phyloP scores from a whole-genome alignment of 2,888 invertebrate species.

The Caenorhabditis becei region DNA sequence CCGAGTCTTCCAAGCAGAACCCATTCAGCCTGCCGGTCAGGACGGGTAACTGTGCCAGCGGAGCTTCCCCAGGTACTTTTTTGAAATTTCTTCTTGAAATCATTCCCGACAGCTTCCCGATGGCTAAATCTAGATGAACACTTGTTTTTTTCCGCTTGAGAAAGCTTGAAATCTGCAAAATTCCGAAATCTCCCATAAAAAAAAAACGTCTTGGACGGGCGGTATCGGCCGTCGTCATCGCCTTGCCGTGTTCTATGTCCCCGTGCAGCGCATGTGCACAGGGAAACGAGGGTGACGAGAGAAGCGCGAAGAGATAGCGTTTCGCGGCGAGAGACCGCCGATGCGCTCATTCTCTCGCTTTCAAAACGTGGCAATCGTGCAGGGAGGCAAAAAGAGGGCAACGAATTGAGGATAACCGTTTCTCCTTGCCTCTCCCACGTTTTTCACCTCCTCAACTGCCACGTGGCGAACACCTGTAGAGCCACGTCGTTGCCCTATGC shows the following conservation, averaged over 20 bases:
- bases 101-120: not conserved
- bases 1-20: slow-evolving; percentile 73
- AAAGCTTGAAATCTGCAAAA: not conserved
- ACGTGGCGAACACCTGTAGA: slow-evolving; percentile 8
- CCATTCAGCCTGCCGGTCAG: slow-evolving; percentile 78
- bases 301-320: slow-evolving; percentile 27
- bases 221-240: slow-evolving; percentile 2
- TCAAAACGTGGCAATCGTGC: slow-evolving; percentile 44
- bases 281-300: slow-evolving; percentile 14
- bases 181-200: not conserved
- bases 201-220: slow-evolving; percentile 9
- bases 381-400: not conserved
- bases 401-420: slow-evolving; percentile 3
- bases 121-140: not conserved
- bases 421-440: not conserved
- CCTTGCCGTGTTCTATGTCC: slow-evolving; percentile 15
- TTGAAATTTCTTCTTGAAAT: not conserved
- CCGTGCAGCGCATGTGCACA: slow-evolving; percentile 55
- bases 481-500: slow-evolving; percentile 1
- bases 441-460: not conserved
- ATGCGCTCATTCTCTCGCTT: slow-evolving; percentile 23
- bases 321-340: slow-evolving; percentile 15
- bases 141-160: not conserved
- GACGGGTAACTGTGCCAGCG: slow-evolving; percentile 69
- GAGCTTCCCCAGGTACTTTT: slow-evolving; percentile 31